These are phyloP conservation scores for Lagodon rhomboides DNA, from an alignment of 2,797 vertebrate species.

Conservation along the genomic window DNA sequence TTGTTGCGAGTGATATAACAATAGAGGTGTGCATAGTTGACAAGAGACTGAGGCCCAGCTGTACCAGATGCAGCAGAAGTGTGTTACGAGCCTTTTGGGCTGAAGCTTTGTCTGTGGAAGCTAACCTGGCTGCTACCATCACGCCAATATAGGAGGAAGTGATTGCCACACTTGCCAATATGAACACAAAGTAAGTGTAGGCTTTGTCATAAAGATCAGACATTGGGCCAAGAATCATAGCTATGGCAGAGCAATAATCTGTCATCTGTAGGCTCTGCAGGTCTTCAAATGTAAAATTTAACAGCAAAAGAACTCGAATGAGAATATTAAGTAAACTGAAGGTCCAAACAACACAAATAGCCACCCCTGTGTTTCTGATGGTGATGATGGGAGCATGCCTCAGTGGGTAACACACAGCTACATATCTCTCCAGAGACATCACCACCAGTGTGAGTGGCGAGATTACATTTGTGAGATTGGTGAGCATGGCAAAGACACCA, in stretches of 20 bases:
- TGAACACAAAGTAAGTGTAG: constrained; percentile 23
- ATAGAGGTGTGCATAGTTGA: background rate
- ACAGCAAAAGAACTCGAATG: background rate
- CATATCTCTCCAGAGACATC: constrained; percentile 1
- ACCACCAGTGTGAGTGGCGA: background rate
- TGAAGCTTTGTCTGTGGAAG: constrained; percentile 8
- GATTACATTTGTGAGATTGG: background rate
- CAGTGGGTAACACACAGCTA: background rate
- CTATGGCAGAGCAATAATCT: background rate
- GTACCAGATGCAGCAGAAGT: background rate
- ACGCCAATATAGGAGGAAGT: constrained; percentile 52
- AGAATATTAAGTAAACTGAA: background rate
- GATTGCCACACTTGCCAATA: constrained; percentile 17
- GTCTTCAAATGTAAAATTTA: background rate
- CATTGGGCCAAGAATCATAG: background rate
- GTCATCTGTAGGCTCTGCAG: constrained; percentile 11
- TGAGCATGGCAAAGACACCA: background rate
- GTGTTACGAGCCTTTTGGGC: background rate
- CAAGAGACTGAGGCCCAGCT: background rate
- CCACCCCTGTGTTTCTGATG: background rate
- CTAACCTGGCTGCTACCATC: constrained; percentile 45
- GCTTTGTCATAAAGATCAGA: background rate
- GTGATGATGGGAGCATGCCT: background rate
- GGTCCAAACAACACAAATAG: background rate
- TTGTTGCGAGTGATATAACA: background rate